Percentiles rank a stretch among this genome's conserved stretches.
phyloP scores from a whole-genome alignment of 2,888 invertebrate species.

The Lumbricus terrestris region DNA sequence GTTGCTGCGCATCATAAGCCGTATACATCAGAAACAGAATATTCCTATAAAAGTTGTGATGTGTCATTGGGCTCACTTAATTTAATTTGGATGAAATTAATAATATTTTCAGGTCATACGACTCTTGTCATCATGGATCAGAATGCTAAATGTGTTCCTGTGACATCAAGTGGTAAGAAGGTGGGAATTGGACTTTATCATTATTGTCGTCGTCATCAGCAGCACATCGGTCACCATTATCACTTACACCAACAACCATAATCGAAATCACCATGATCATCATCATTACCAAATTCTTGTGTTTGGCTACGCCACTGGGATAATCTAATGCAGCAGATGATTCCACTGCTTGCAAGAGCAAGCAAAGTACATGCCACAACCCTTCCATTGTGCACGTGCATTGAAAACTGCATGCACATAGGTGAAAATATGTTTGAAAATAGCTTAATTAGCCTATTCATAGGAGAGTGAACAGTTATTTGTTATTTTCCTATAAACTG shows the following conservation, averaged over 20 bases:
- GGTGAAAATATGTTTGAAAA: too few relatives aligned
- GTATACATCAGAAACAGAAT: neutral
- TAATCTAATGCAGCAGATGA: too few relatives aligned
- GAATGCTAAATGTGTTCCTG: neutral
- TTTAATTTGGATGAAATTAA: constrained; percentile 3
- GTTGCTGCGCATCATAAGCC: too few relatives aligned
- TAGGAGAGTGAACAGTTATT: too few relatives aligned
- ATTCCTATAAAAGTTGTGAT: neutral
- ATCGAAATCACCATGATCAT: neutral
- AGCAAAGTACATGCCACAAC: too few relatives aligned
- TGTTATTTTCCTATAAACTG: too few relatives aligned
- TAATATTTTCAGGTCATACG: neutral
- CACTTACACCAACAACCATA: neutral
- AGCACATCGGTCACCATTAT: neutral
- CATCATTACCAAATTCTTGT: neutral
- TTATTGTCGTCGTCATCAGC: neutral
- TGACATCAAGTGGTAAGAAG: neutral
- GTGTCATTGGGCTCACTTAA: neutral
- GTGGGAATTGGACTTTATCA: neutral
- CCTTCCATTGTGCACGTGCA: too few relatives aligned
- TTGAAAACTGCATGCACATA: too few relatives aligned
- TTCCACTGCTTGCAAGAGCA: too few relatives aligned
- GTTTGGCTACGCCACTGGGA: too few relatives aligned
- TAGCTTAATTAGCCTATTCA: too few relatives aligned
- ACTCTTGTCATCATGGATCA: neutral